Evolutionary conservation across 2,113 vertebrate genomes (phyloP), one percentile per base, ranked within the genome.

Genomic region (Malurus cyaneus): DNA sequence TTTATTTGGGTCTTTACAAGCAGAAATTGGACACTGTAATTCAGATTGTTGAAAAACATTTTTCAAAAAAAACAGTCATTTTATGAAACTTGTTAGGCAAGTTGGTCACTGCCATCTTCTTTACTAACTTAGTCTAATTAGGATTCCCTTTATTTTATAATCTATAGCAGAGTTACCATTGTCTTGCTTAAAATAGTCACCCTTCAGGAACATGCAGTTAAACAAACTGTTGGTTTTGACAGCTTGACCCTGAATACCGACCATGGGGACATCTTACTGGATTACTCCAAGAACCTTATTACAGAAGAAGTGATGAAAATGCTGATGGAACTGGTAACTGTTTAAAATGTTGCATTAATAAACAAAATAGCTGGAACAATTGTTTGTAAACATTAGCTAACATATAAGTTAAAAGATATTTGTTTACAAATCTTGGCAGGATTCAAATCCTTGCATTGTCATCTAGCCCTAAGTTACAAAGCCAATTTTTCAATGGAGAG

Each of bases 271-370:
- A 98, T 99, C 92, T 98, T 99, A 66, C 96, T 99, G 97, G 99
- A 99, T 97, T 99, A 98, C 94, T 99, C 99, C 6, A 99, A 99
- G 98, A 99, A 99, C 94, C 98, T 99, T 6, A 91, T 99, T 94
- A 99, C 98, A 2, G 98, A 99, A 76, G 98, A 98, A 3, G 98
- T 99, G 89, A 98, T 99, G 98, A 98, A 99, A 95, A 98, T 99
- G 98, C 97, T 99, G 96, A 84, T 99, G 41, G 98, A 99, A 61
- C 97, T 99, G 99, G 99, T 99, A 99, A 98, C 21, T 80, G 44
- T 72, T 92, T 70, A 42, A 69, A 72, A n/a, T 74, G 24, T 61
- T 80, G 5, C 28, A 50, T 56, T 77, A 62, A 49, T 72, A 52
- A 67, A 60, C 8, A 97, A 73, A 74, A 19, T 15, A 32, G 7